Evolutionary conservation across 2,113 vertebrate genomes (phyloP), one percentile per base, ranked within the genome.

Genomic region (Siniperca chuatsi): DNA sequence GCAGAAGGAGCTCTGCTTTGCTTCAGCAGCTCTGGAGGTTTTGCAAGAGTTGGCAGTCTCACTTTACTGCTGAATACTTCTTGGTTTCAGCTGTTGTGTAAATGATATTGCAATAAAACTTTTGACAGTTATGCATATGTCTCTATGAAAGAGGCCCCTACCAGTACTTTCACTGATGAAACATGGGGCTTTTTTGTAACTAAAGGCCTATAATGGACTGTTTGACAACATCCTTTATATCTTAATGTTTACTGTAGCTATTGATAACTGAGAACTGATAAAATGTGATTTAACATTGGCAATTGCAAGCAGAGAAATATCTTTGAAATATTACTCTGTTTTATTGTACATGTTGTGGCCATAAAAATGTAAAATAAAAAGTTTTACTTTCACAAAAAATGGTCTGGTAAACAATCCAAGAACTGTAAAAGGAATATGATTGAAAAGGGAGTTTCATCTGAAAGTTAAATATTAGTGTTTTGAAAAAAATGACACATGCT

Each of bases 1-100:
- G 55, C 48, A 76, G 58, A 18, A 50, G 18, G 18, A 71, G 84
- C 76, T 80, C 67, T 29, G 60, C 48, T 68, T n/a, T 35, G 18
- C 70, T 50, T 66, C 64, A 46, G 46, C 50, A 64, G 67, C 55
- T 78, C 69, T 69, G 72, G 55, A 73, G 33, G 54, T 54, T 74
- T 75, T 35, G 25, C 20, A 61, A 29, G 74, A 79, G 83, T 52
- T 48, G 82, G 16, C 50, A 64, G 12, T 10, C 57, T 66, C 11
- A 58, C 50, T 64, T 29, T 58, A 46, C 48, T 48, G 44, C 11
- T 44, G 23, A 52, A 55, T 21, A 60, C 69, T 57, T 61, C 16
- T 50, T 69, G 13, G 9, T 50, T 73, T 71, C 57, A 64, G 66
- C 25, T 65, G 16, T 35, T 74, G 16, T 58, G 40, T 18, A 29